Evolutionary conservation across 2,797 vertebrate species (phyloP).

Genomic region (Steatocranus sp.): DNA sequence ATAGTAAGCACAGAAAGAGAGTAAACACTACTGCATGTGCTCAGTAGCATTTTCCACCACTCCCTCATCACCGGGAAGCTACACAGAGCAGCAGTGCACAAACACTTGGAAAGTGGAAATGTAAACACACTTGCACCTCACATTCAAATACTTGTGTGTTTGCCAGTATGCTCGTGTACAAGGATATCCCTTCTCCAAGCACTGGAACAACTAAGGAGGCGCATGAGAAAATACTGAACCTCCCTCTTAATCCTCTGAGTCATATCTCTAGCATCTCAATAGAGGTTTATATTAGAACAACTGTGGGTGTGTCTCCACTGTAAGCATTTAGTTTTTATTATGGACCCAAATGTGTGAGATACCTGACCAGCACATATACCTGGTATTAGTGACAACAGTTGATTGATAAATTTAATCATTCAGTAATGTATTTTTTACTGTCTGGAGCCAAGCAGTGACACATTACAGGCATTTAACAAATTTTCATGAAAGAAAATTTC

Average conservation of each 20-base stretch:
- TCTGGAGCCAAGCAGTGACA: not conserved
- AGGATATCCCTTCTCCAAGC: conserved; percentile 13
- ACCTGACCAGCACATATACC: too few relatives aligned
- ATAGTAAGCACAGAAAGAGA: conserved; percentile 16
- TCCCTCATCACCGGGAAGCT: not conserved
- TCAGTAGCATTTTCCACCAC: not conserved
- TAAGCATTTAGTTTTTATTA: not conserved
- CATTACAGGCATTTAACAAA: not conserved
- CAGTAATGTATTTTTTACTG: not conserved
- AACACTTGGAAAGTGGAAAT: conserved; percentile 33
- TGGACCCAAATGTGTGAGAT: not conserved
- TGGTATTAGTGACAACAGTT: not conserved
- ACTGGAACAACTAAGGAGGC: not conserved
- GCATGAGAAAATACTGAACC: not conserved
- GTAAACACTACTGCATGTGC: conserved; percentile 24
- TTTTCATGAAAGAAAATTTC: not conserved
- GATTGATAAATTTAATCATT: not conserved
- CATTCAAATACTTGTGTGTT: conserved; percentile 9
- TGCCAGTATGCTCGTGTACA: not conserved
- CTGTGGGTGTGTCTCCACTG: not conserved
- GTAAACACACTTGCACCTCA: conserved; percentile 35
- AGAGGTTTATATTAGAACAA: not conserved
- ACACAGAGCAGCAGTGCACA: not conserved
- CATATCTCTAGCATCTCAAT: not conserved
- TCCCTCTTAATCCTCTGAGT: conserved; percentile 10